Conservation (phyloP, 2,888 invertebrate genomes). For the Steinernema scapterisci region DNA sequence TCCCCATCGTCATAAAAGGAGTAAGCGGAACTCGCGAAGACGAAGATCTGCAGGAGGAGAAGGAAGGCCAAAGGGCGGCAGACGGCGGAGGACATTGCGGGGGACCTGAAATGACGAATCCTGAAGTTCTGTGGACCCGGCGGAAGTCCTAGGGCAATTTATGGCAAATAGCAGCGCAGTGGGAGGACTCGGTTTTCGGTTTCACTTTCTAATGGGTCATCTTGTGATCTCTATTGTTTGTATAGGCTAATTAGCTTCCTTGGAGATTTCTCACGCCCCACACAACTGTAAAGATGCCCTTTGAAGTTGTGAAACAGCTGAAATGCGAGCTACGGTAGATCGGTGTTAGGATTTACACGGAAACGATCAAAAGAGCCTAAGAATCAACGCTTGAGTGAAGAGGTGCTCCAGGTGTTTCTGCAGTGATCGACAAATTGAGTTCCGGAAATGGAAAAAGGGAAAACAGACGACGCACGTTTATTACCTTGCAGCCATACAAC, state of each 20-base stretch:
- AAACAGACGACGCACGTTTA: no score
- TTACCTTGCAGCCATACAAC: no score
- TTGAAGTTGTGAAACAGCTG: background rate
- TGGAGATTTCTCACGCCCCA: background rate
- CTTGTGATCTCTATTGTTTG: slow-evolving; percentile 14
- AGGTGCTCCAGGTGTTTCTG: no score
- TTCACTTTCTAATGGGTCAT: slow-evolving; percentile 9
- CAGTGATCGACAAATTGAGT: no score
- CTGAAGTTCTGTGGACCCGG: background rate
- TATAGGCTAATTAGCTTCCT: background rate
- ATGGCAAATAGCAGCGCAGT: background rate
- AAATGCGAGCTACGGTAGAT: background rate
- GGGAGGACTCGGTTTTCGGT: background rate
- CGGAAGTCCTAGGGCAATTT: background rate
- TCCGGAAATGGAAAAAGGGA: no score
- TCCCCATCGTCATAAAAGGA: slow-evolving; percentile 4
- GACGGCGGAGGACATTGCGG: background rate
- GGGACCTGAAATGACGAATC: background rate
- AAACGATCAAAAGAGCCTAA: no score
- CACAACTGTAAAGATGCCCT: background rate
- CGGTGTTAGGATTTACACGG: no score
- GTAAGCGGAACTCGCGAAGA: background rate
- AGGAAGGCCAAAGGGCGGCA: background rate
- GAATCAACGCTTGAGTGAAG: no score
- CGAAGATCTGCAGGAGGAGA: background rate